Evolutionary conservation across 30 jellyfish, hydroid and myxozoan genomes (phyloP), one percentile per base, ranked within the genome.

Genomic region (Hydractinia symbiolongicarpus): DNA sequence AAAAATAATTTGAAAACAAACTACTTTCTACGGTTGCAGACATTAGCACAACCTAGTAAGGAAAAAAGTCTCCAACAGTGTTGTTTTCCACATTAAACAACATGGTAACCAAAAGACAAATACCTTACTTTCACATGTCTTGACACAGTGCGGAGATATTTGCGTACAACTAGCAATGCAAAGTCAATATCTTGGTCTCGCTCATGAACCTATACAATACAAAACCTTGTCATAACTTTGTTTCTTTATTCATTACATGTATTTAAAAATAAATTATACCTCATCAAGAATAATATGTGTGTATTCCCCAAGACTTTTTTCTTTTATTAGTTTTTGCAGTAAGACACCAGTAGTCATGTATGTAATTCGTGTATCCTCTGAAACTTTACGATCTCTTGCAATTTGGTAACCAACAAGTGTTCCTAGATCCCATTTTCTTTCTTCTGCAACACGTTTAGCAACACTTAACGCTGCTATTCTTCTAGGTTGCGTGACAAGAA

Each of bases 271-370:
- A 73, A 21, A 79, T 9, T 21, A 5, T 82, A 89, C 99, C 97
- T 95, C 99, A 81, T 95, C 99, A 9, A 95, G 76, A 14, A 95
- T 88, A 60, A 95, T 83, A 81, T 95, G 99, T 9, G 99, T 88
- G 86, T 70, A 95, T 54, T 89, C 97, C 74, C 83, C 77, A 86
- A 95, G 88, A 76, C 69, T 85, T 68, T 80, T 89, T 21, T 83
- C 82, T 67, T 66, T 60, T 5, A 89, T 89, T 82, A 95, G 61
- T 62, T 87, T 88, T 64, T 95, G 96, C 49, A 89, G 51, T 68
- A 95, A 85, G 54, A 95, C 99, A 15, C 99, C 99, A 6, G 99
- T 95, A 13, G 99, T 95, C 91, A 95, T 84, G 74, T 83, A 88
- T 16, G 96, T 88, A 2, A 95, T 80, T 53, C 99, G 89, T 17